A percentile compares a stretch with the other conserved stretches of the same genome.
These are phyloP conservation scores for Amphiprion clarkii DNA, from an alignment of 2,797 vertebrate genomes.

Conservation along the genomic window DNA sequence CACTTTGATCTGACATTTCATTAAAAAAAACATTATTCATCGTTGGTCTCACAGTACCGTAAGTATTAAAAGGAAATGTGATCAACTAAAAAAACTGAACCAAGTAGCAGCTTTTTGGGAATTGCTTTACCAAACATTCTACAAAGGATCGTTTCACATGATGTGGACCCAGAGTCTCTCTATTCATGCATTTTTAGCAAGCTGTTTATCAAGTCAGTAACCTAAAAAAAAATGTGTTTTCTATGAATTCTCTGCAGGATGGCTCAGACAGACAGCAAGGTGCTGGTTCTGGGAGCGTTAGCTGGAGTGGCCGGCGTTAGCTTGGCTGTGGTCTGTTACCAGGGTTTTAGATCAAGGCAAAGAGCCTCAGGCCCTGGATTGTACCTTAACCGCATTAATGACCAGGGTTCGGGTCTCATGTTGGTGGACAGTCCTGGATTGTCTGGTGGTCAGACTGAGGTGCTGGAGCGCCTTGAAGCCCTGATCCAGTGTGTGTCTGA, in stretches of 20 bases:
- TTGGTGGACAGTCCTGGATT: conserved; percentile 69
- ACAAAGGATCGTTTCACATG: no score
- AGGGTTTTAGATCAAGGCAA: conserved; percentile 54
- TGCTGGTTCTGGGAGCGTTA: conserved; percentile 89
- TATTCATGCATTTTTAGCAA: neutral
- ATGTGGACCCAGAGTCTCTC: neutral
- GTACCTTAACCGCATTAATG: conserved; percentile 47
- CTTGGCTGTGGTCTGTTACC: conserved; percentile 88
- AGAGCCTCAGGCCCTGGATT: conserved; percentile 40
- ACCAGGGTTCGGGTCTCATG: conserved; percentile 46
- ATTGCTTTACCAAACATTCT: neutral
- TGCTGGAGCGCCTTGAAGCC: conserved; percentile 90
- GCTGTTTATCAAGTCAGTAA: neutral
- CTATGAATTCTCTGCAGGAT: conserved; percentile 79
- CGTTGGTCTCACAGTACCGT: no score
- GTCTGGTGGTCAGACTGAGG: conserved; percentile 87
- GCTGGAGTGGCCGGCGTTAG: conserved; percentile 92
- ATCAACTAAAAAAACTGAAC: no score
- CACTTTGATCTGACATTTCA: neutral
- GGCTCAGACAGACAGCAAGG: conserved; percentile 88
- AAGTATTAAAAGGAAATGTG: neutral
- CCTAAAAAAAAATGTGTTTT: neutral
- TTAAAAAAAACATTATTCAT: neutral
- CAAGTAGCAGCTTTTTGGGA: neutral
- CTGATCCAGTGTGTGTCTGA: conserved; percentile 91